Percentiles rank a stretch among this genome's conserved stretches.
Evolutionary conservation across 2,113 vertebrate genomes (phyloP).

Genomic region (Hymenochirus boettgeri): DNA sequence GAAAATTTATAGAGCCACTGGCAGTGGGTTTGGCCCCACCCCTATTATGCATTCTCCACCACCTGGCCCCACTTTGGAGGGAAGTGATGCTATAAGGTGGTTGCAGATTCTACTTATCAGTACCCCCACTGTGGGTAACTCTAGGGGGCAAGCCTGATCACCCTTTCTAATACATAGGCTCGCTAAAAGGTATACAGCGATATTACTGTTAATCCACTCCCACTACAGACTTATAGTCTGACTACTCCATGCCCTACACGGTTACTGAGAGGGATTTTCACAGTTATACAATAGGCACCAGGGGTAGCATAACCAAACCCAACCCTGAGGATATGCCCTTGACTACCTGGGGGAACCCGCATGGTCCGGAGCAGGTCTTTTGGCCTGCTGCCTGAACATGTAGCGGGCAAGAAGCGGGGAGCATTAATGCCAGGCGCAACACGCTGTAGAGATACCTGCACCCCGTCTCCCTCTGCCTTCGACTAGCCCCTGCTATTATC

Average conservation of each 20-base stretch:
- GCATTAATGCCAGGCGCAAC: constrained; percentile 8
- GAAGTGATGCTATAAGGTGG: constrained; percentile 14
- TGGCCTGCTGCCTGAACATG: constrained; percentile 14
- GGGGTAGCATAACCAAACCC: constrained; percentile 14
- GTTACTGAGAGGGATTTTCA: constrained; percentile 20
- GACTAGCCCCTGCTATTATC: no score
- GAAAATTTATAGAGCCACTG: background rate
- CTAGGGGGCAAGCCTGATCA: background rate
- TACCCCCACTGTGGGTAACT: constrained; percentile 3
- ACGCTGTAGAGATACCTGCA: constrained; percentile 26
- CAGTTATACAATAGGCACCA: constrained; percentile 23
- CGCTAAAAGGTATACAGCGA: background rate
- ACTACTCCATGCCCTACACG: background rate
- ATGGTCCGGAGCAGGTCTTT: constrained; percentile 27
- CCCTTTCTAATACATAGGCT: background rate
- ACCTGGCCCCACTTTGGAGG: constrained; percentile 16
- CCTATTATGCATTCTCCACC: background rate
- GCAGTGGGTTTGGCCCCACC: background rate
- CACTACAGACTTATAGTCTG: constrained; percentile 8
- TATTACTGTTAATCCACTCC: background rate
- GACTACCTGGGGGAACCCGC: background rate
- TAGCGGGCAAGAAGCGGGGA: constrained; percentile 29
- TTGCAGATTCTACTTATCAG: background rate
- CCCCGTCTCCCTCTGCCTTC: constrained; percentile 20
- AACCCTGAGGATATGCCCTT: background rate